Conservation (phyloP, 2,888 invertebrate species). For the Phania funesta region DNA sequence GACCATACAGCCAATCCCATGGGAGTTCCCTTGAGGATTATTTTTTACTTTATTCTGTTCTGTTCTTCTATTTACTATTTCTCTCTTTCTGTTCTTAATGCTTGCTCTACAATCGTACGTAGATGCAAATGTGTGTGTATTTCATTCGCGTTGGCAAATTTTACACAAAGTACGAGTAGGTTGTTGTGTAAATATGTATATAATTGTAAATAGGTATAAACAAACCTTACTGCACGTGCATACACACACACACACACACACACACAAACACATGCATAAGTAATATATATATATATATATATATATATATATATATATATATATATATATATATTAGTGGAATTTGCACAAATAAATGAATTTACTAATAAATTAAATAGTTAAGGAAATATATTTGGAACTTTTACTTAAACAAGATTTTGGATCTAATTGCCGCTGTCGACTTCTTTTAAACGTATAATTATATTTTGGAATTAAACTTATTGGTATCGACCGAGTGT, state of each 20-base stretch:
- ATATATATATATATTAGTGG: not conserved
- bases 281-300: not conserved
- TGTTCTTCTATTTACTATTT: conserved; percentile 37
- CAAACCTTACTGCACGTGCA: not conserved
- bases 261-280: too few species aligned
- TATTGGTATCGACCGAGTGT: too few species aligned
- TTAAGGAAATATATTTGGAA: too few species aligned
- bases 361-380: too few species aligned
- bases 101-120: not conserved
- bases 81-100: conserved; percentile 34
- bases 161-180: conserved; percentile 38
- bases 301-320: not conserved
- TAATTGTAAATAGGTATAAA: not conserved
- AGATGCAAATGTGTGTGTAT: conserved; percentile 25
- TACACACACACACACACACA: not conserved
- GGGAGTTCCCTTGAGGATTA: conserved; percentile 76
- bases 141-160: conserved; percentile 30
- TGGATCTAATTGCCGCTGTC: too few species aligned
- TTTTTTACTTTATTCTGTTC: conserved; percentile 50
- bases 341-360: conserved; percentile 1
- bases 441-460: too few species aligned
- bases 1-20: conserved; percentile 78
- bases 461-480: too few species aligned
- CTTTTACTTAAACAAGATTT: too few species aligned
- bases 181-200: conserved; percentile 24